Base-by-base conservation (phyloP, 2,888 invertebrate genomes). In the Diogma glabrata region DNA sequence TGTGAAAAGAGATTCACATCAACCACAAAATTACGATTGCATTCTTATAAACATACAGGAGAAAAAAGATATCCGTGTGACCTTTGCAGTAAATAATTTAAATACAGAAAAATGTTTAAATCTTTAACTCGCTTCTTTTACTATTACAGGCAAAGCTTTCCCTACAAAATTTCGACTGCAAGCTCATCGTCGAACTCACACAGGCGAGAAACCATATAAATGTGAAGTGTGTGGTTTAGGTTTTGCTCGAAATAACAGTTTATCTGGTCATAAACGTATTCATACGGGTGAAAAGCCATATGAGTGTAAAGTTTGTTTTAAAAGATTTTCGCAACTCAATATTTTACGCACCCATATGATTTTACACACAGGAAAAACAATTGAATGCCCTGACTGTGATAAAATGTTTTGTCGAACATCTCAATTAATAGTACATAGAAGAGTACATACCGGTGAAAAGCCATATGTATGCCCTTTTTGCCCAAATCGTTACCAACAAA, bases 281-380 rank as follows among this genome's bases (percentile, higher is more conserved):
- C 65, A 65, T 19, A 63, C 64, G 1, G 62, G 64, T 4, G 64
- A 64, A 54, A 59, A 62, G 10, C 65, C 65, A 2, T 65, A 63
- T 28, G 60, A 61, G 30, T 65, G 65, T 47, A 60, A 61, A 51
- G 57, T 62, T 45, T 65, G 65, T 49, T 60, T 60, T 1, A 65
- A 65, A 53, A 58, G 61, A 9, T 65, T 65, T 49, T 63, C 62
- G 47, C 64, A 65, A 51, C 62, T 63, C 51, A 65, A 64, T 14
- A 63, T 62, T 22, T 58, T 65, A 55, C 63, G 63, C 20, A 65
- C 64, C 1, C 65, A 65, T 47, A 62, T 65, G 60, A 63, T 63
- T 43, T 54, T 63, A 4, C 65, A 65, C 47, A 62, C 62, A 56
- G 64, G 60, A 19, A 64, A 64, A 55, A 63, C 61, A 8, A 61